phyloP scores from a whole-genome alignment of 1,140 invertebrate species.

The Drosophila serrata region DNA sequence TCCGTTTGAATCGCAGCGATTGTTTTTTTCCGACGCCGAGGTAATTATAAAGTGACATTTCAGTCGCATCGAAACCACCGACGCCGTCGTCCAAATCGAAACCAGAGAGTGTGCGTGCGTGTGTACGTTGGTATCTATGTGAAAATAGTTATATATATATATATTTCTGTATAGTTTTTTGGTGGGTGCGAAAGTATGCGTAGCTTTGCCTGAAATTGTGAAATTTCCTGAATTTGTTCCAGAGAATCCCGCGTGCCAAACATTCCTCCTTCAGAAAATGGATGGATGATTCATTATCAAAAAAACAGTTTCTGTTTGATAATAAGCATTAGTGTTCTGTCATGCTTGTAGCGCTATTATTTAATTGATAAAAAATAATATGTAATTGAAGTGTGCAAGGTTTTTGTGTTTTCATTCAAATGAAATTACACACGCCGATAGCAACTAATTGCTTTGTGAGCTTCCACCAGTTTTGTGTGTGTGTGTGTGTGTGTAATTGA shows the following conservation, averaged over 20 bases:
- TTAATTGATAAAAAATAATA: conserved; percentile 69
- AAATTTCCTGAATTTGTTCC: conserved; percentile 27
- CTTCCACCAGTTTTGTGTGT: background rate
- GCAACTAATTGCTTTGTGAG: conserved; percentile 23
- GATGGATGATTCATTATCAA: conserved; percentile 28
- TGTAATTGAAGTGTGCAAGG: conserved; percentile 41
- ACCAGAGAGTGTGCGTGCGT: conserved; percentile 42
- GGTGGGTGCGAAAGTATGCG: conserved; percentile 11
- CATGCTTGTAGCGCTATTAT: conserved; percentile 63
- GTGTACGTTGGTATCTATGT: conserved; percentile 33
- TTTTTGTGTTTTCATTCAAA: conserved; percentile 12
- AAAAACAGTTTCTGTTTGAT: conserved; percentile 29
- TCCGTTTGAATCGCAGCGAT: conserved; percentile 27
- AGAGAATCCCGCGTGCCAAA: conserved; percentile 40
- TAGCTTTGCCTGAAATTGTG: conserved; percentile 50
- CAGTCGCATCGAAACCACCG: conserved; percentile 32
- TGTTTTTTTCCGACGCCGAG: conserved; percentile 44
- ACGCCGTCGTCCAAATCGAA: conserved; percentile 46
- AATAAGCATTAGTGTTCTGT: conserved; percentile 60
- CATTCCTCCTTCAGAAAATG: conserved; percentile 13
- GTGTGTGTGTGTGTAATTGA: background rate
- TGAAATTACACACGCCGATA: conserved; percentile 29
- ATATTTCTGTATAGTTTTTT: conserved; percentile 10
- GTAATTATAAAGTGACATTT: conserved; percentile 78
- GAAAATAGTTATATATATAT: conserved; percentile 1